Evolutionary conservation across 1,140 invertebrate species (phyloP), one percentile per base, ranked within the genome.

Genomic region (Aphaenogaster floridana): DNA sequence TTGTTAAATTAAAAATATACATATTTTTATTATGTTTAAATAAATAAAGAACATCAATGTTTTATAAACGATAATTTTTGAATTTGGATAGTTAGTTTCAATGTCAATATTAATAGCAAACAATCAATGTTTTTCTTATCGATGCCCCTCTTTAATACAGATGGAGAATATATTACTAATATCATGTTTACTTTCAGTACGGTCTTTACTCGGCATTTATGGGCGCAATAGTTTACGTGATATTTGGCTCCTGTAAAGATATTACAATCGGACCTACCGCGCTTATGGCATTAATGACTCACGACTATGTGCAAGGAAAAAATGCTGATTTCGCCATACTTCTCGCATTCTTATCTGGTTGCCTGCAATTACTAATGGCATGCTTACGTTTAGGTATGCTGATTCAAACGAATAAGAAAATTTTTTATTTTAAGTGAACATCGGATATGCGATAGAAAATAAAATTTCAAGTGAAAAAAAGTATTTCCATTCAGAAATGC

Each of bases 131-230:
- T 69, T 48, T 28, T 69, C 5, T 28, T 69, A 50, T 15, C 2
- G 11, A 48, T 45, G 39, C 2, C 34, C 8, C 11, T 66, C 39
- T 45, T 2, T 0, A 21, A 17, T 59, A 13, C 0, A 57, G 34
- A 74, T 59, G 13, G 39, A 45, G 17, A 36, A 45, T 45, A 21
- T 17, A 2, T 63, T 11, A 63, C 28, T 50, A 48, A 66, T 79
- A 17, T 4, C 11, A 6, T 34, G 3, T 48, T 90, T 91, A 87
- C 90, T 91, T 97, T 69, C 96, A 98, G 97, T 98, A 98, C 94
- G 98, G 98, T 0, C 96, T 99, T 8, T 99, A 99, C 94, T 98
- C 98, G 0, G 98, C 98, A 0, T 99, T 99, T 94, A 97, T 99
- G 95, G 98, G 98, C 5, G 98, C 98, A 89, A 98, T 99, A 94